Evolutionary conservation across 2,113 vertebrate genomes (phyloP), one percentile per base, ranked within the genome.

Genomic region (Rostratula benghalensis): DNA sequence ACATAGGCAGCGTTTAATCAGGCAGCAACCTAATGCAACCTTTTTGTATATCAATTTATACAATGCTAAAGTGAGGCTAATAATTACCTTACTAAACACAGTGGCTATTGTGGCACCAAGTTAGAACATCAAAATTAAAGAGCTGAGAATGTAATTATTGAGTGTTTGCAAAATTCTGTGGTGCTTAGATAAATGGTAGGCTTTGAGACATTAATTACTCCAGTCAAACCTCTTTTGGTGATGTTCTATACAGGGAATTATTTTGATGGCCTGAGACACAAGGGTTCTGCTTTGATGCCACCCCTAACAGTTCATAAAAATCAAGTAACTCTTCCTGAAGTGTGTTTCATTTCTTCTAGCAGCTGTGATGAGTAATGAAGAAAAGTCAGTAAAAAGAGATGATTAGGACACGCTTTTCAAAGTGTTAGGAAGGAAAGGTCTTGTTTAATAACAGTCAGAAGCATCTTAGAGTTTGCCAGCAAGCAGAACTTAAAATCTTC

Each of bases 401-500:
- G 24, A 56, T 37, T 54, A 70, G 22, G 39, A 83, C 17, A 45
- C 63, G 39, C 43, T 69, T 60, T 81, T 83, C 74, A 83, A 63
- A 87, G 7, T n/a, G 24, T 22, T 57, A 60, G 39, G 43, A 81
- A 83, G 41, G 54, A 78, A 90, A 85, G 5, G 53, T 85, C 69
- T 65, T 79, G 22, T 53, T 31, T 60, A 56, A 17, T 56, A 83
- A 91, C 27, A 64, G 19, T 45, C 70, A 89, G 50, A 80, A 96
- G 7, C 14, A 19, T 89, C 67, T 87, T 90, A n/a, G 6, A 35
- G 51, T 94, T 95, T 96, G 59, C 71, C 92, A 90, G 92, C 53
- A 87, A 70, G 54, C 23, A 89, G 79, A 77, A 77, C 30, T 89
- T 63, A 96, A 95, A 92, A 92, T 86, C 73, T 95, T 95, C 87